Evolutionary conservation across 2,113 vertebrate genomes (phyloP).

Genomic region (Diadophis punctatus): DNA sequence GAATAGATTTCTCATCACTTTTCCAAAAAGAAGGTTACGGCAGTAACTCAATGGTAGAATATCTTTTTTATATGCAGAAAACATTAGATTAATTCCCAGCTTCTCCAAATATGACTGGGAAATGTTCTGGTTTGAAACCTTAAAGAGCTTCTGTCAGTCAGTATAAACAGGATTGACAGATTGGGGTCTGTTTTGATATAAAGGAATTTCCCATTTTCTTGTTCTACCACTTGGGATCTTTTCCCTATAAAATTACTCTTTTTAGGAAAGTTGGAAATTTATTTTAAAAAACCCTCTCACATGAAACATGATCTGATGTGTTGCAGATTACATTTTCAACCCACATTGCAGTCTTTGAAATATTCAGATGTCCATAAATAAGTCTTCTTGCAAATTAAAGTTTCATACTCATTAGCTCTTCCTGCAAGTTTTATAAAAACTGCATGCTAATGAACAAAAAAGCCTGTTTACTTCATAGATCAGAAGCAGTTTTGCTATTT

Average conservation of each 20-base stretch:
- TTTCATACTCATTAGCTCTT: neutral
- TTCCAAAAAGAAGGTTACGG: neutral
- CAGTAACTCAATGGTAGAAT: neutral
- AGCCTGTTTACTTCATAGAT: neutral
- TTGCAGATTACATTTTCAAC: neutral
- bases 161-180: neutral
- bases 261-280: neutral
- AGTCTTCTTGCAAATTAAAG: neutral
- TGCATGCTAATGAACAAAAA: neutral
- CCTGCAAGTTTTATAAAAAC: neutral
- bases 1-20: neutral
- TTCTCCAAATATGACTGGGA: neutral
- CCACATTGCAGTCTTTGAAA: neutral
- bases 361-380: neutral
- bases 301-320: neutral
- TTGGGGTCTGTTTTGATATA: neutral
- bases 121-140: neutral
- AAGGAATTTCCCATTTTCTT: neutral
- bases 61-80: neutral
- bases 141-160: neutral
- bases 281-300: neutral
- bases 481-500: neutral
- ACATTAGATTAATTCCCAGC: neutral
- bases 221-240: neutral
- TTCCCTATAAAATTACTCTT: neutral